Evolutionary conservation across 2,888 invertebrate genomes (phyloP).

Genomic region (Catocala fraxini): DNA sequence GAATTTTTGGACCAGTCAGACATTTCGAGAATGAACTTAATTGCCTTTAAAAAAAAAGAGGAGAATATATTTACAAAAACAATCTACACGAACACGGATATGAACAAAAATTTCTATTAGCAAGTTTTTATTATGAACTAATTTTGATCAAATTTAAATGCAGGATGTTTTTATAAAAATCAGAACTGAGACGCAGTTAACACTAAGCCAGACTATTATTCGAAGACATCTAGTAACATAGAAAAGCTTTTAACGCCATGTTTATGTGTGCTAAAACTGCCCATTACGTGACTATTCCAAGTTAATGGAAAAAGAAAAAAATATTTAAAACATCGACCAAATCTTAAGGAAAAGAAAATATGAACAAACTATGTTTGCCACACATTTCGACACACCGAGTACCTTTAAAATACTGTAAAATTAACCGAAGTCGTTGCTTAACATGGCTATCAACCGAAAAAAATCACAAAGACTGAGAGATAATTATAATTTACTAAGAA

Average conservation of each 20-base stretch:
- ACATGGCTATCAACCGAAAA: not conserved
- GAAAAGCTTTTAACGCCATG: slow-evolving; percentile 53
- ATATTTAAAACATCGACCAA: not conserved
- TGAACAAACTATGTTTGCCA: not conserved
- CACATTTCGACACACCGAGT: slow-evolving; percentile 5
- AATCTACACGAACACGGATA: too few relatives aligned
- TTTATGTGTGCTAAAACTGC: slow-evolving; percentile 41
- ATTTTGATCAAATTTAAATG: too few relatives aligned
- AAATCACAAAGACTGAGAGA: not conserved
- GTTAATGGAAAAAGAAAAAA: slow-evolving; percentile 18
- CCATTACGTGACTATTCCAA: slow-evolving; percentile 21
- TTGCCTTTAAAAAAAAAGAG: too few relatives aligned
- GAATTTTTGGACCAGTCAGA: too few relatives aligned
- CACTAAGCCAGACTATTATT: slow-evolving; percentile 18
- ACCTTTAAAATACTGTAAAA: slow-evolving; percentile 1
- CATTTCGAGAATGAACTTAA: too few relatives aligned
- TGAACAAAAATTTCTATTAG: too few relatives aligned
- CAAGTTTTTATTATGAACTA: too few relatives aligned
- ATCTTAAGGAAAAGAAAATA: not conserved
- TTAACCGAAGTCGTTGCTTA: not conserved
- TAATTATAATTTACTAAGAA: not conserved
- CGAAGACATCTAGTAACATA: slow-evolving; percentile 25
- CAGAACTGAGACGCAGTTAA: slow-evolving; percentile 19
- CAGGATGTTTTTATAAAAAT: slow-evolving; percentile 12
- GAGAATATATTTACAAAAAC: too few relatives aligned